phyloP scores from a whole-genome alignment of 2,113 vertebrate genomes.

The Oreochromis tanganicae region DNA sequence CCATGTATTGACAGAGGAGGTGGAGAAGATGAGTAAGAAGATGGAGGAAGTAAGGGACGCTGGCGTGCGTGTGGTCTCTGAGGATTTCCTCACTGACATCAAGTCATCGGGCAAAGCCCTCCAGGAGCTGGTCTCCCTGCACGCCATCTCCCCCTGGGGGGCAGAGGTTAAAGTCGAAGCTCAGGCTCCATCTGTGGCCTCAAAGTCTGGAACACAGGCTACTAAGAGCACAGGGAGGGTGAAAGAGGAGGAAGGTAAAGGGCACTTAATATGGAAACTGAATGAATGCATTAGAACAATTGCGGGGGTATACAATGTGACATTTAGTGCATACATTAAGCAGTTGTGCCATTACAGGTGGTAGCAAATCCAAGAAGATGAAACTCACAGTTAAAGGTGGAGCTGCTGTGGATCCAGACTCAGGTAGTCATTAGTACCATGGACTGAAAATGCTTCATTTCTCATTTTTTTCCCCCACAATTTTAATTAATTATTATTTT shows the following conservation, averaged over 20 bases:
- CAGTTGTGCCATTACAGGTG: constrained; percentile 62
- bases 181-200: constrained; percentile 58
- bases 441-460: not conserved
- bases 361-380: constrained; percentile 93
- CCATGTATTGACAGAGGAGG: constrained; percentile 78
- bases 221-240: constrained; percentile 81
- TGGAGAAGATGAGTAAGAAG: constrained; percentile 96
- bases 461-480: rapidly evolving
- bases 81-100: constrained; percentile 84
- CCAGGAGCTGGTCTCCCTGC: constrained; percentile 83
- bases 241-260: constrained; percentile 88
- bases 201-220: constrained; percentile 73
- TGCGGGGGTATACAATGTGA: not conserved
- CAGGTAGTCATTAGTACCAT: constrained; percentile 68
- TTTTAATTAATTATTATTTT: not conserved
- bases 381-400: constrained; percentile 97
- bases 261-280: not conserved
- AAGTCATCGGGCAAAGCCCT: constrained; percentile 79
- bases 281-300: not conserved
- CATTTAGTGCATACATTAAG: not conserved
- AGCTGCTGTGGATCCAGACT: constrained; percentile 94
- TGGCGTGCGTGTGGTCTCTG: constrained; percentile 84
- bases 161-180: constrained; percentile 84
- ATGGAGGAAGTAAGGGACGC: constrained; percentile 92
- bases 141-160: constrained; percentile 88